These are phyloP conservation scores for Stenichneumon culpator DNA, from an alignment of 2,888 invertebrate species.

Conservation along the genomic window DNA sequence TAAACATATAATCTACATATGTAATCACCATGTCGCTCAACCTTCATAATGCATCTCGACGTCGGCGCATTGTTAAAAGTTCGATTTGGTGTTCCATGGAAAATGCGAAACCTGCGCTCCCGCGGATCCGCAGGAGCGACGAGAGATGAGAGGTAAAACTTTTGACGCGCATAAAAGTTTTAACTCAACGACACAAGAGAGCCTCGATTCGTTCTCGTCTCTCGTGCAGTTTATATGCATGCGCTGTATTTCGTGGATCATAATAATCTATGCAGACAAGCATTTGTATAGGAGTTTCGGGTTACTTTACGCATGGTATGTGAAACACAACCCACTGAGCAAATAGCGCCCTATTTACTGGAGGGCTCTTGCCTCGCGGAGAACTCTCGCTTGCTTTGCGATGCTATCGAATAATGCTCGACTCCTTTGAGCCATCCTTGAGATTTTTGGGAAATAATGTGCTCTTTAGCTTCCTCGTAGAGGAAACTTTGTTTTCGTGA, in stretches of 20 bases:
- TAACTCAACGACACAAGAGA: slow-evolving; percentile 16
- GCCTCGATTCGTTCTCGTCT: neutral
- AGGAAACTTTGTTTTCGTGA: no score
- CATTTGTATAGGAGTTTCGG: slow-evolving; percentile 37
- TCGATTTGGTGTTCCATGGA: slow-evolving; percentile 46
- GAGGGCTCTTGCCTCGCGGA: neutral
- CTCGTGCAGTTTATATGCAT: slow-evolving; percentile 20
- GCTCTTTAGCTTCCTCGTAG: neutral
- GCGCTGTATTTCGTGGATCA: slow-evolving; percentile 39
- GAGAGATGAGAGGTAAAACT: slow-evolving; percentile 35
- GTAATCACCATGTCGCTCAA: slow-evolving; percentile 32
- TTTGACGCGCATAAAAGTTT: slow-evolving; percentile 49
- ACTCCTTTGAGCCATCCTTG: neutral
- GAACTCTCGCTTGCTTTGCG: neutral
- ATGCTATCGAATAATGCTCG: neutral
- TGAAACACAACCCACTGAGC: neutral
- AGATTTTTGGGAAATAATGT: neutral
- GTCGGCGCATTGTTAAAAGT: slow-evolving; percentile 62
- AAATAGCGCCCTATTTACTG: neutral
- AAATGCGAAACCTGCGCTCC: slow-evolving; percentile 3
- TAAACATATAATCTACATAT: neutral
- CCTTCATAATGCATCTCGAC: slow-evolving; percentile 39
- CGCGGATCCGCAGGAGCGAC: neutral
- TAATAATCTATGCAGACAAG: slow-evolving; percentile 46
- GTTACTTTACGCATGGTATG: neutral